phyloP scores from a whole-genome alignment of 1,140 invertebrate species.

The Cydia strobilella region DNA sequence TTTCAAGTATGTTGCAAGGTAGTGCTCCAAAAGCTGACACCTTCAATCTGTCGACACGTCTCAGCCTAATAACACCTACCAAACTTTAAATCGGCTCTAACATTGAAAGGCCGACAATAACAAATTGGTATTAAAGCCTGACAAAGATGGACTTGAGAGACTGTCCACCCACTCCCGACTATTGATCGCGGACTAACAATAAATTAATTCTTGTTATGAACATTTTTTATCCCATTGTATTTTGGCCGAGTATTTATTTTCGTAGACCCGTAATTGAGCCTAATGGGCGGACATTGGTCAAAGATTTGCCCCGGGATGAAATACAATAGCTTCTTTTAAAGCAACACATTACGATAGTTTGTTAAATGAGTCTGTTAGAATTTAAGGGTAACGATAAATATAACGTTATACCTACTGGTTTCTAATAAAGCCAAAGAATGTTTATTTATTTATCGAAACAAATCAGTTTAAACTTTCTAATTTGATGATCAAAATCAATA shows the following conservation, averaged over 20 bases:
- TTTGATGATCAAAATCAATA: conserved; percentile 32
- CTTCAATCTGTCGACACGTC: conserved; percentile 32
- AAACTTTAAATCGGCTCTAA: conserved; percentile 71
- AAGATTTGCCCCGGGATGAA: conserved; percentile 56
- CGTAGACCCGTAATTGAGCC: conserved; percentile 58
- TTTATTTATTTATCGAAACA: conserved; percentile 11
- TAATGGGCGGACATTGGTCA: conserved; percentile 75
- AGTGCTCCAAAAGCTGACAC: conserved; percentile 28
- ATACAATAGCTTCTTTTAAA: conserved; percentile 50
- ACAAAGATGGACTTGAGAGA: conserved; percentile 78
- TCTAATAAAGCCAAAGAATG: background rate
- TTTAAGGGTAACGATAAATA: background rate
- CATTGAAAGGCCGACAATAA: conserved; percentile 75
- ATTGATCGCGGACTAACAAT: conserved; percentile 74
- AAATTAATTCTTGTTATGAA: conserved; percentile 79
- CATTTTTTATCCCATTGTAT: conserved; percentile 73
- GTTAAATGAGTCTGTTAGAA: conserved; percentile 1
- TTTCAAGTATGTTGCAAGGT: conserved; percentile 17
- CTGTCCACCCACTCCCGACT: conserved; percentile 76
- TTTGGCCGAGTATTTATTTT: conserved; percentile 66
- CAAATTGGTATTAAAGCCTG: conserved; percentile 78
- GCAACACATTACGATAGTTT: background rate
- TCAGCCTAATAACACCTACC: conserved; percentile 55
- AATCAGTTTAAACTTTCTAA: conserved; percentile 24
- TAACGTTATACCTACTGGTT: background rate